These are phyloP conservation scores for Scaeva pyrastri DNA, from an alignment of 2,888 invertebrate species.

Conservation along the genomic window DNA sequence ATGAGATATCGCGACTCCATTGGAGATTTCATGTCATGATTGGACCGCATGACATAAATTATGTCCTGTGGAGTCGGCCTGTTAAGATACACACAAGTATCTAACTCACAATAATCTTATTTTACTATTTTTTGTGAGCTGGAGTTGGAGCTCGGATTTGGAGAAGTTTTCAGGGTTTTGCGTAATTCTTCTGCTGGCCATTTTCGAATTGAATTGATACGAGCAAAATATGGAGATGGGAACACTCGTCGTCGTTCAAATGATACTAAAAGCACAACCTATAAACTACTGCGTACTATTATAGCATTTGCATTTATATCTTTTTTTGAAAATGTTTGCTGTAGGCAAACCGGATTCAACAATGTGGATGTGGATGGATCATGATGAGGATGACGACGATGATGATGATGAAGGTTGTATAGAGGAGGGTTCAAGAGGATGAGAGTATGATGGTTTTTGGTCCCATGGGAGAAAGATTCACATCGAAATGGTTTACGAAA, in stretches of 20 bases:
- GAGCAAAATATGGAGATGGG: background rate
- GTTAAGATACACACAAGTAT: no score
- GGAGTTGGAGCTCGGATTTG: background rate
- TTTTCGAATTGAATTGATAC: background rate
- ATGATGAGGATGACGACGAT: slow-evolving; percentile 45
- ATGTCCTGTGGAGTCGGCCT: no score
- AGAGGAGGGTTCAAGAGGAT: slow-evolving; percentile 14
- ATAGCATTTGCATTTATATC: slow-evolving; percentile 73
- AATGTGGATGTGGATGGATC: slow-evolving; percentile 60
- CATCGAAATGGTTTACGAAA: slow-evolving; percentile 27
- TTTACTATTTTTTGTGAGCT: slow-evolving; percentile 10
- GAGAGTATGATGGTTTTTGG: slow-evolving; percentile 23
- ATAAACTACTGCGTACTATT: slow-evolving; percentile 42
- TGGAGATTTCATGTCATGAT: no score
- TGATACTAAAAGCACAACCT: slow-evolving; percentile 29
- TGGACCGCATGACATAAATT: no score
- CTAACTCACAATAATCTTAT: background rate
- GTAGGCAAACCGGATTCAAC: slow-evolving; percentile 72
- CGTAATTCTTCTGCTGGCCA: background rate
- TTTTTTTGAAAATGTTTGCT: slow-evolving; percentile 61
- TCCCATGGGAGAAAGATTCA: slow-evolving; percentile 48
- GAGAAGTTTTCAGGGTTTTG: slow-evolving; percentile 11
- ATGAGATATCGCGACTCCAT: no score
- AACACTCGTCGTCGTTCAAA: no score
- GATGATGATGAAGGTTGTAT: slow-evolving; percentile 1